Evolutionary conservation across 2,797 vertebrate genomes (phyloP), one percentile per base, ranked within the genome.

Genomic region (Pristis pectinata): DNA sequence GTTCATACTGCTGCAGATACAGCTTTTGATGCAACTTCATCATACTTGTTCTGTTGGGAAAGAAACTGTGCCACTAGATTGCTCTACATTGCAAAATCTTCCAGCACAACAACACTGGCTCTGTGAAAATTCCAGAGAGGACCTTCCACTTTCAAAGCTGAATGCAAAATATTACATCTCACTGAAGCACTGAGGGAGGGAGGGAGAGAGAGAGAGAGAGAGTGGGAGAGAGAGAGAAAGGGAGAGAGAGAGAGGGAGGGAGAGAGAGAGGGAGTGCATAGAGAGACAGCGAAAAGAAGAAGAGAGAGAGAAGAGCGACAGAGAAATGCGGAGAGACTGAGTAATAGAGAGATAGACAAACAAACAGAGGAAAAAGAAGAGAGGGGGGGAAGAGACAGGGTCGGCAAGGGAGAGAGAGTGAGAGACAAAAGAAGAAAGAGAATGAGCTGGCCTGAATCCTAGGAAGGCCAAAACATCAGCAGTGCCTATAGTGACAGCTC

Each of bases 401-500:
- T 24, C 24, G 22, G 70, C 8, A 27, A 74, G 22, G 70, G 61
- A 64, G 24, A 27, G 11, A 67, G 70, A 74, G 9, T 53, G 27
- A 85, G 53, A 19, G 80, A 27, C 41, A 82, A 80, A 44, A 24
- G 22, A 53, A n/a, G 64, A 34, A 61, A 37, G 41, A 3, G 92
- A 49, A 10, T 56, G 27, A 94, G 92, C 92, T 94, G 44, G 92
- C 92, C 44, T 49, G 92, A 53, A 74, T n/a, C 70, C 70, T 94
- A 56, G 30, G 30, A 49, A 76, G 30, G 70, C 70, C 92, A 34
- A 76, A 34, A 74, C 41, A 76, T 49, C 70, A 76, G 92, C 92
- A 76, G 44, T 53, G 72, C 61, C 8, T 41, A 24, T 27, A 44
- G n/a, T 92, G 64, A 92, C 89, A 92, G 89, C 64, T 72, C 64